Percentiles rank a stretch among this genome's conserved stretches.
Conservation (phyloP, 2,797 vertebrate genomes). For the Oreochromis mossambicus region DNA sequence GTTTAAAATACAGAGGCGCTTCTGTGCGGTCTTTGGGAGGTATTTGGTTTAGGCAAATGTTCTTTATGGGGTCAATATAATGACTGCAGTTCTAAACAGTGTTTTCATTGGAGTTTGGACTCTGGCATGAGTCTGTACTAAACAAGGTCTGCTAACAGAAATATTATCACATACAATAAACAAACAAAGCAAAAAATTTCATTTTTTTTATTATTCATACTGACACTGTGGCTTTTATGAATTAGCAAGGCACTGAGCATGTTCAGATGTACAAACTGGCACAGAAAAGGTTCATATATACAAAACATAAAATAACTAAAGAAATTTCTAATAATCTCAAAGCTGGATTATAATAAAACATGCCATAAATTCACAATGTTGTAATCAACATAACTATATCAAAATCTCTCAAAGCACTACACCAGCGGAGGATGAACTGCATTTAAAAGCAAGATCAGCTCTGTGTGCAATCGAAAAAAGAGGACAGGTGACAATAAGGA, state of each 20-base stretch:
- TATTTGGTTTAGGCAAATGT: conserved; percentile 37
- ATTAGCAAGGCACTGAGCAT: neutral
- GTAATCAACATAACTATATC: neutral
- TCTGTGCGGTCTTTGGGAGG: neutral
- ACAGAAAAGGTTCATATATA: neutral
- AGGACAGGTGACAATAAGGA: neutral
- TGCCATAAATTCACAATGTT: rapidly evolving
- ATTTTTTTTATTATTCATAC: neutral
- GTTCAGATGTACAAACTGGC: neutral
- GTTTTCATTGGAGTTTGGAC: neutral
- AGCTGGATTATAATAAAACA: neutral
- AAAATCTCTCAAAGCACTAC: rapidly evolving
- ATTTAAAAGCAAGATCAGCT: neutral
- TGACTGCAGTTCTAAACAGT: neutral
- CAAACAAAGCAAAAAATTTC: neutral
- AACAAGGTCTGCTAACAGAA: neutral
- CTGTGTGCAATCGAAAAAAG: neutral
- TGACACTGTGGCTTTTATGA: neutral
- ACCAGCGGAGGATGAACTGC: neutral
- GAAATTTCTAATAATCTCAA: neutral
- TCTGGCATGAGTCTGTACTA: neutral
- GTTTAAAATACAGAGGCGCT: neutral
- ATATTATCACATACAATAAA: neutral
- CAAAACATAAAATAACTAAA: neutral
- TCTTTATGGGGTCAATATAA: neutral